Evolutionary conservation across 2,113 vertebrate species (phyloP), one percentile per base, ranked within the genome.

Genomic region (Trogon melanurus): DNA sequence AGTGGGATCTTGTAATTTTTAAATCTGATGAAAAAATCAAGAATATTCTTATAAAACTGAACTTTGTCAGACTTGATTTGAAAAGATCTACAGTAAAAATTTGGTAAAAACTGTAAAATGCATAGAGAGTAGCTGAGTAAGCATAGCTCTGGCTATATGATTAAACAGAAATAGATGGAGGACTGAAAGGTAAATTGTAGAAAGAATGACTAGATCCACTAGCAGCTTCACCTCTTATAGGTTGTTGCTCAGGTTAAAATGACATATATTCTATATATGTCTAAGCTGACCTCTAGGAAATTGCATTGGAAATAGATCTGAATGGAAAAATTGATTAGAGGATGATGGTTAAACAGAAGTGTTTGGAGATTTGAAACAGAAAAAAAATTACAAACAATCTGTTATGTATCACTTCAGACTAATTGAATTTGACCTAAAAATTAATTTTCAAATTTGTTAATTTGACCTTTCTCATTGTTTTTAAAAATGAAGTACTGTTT

Each of bases 161-260:
- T 97, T 93, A 94, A 94, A 85, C 50, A 76, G 80, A 93, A 92
- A 91, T 57, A 89, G 75, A 58, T 81, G 53, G 51, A 89, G 87
- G 76, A 92, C 54, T 66, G 71, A 95, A 96, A 96, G 92, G 86
- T 93, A 83, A 92, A 91, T 70, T 95, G 90, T 71, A 71, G 87
- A 79, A 67, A 95, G 72, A 93, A 97, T 96, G 93, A 82, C 70
- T 67, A 76, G 50, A 29, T 92, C 53, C 38, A 34, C 50, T 85
- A 86, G 73, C 88, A 85, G 66, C 82, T 96, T 80, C 62, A 41
- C 76, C 65, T 93, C 73, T 79, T 93, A 54, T 5, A 89, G 69
- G 66, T 91, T 94, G 79, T 87, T 95, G 72, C 58, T 64, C 11
- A 62, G 93, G 85, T 95, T 96, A 93, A 95, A 91, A 85, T 93